A percentile compares a stretch with the other conserved stretches of the same genome.
These are phyloP conservation scores for Agrilus cyanescens DNA, from an alignment of 2,888 invertebrate species.

Conservation along the genomic window DNA sequence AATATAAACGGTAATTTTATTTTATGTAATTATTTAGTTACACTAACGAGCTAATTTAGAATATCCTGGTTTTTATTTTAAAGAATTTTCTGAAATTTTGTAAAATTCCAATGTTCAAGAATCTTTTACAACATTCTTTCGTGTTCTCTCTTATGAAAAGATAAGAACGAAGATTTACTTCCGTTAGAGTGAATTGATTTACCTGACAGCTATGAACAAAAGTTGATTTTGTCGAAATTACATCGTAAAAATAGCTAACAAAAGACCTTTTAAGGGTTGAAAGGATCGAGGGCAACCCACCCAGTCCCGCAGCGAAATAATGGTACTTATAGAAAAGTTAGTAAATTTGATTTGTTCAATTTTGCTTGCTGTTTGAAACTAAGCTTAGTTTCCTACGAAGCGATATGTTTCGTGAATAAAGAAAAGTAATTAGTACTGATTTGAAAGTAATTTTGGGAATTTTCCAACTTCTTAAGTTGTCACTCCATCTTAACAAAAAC, in stretches of 20 bases:
- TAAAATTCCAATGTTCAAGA: too few relatives aligned
- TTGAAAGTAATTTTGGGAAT: background rate
- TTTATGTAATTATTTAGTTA: too few relatives aligned
- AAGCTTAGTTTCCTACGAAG: constrained; percentile 19
- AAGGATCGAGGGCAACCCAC: constrained; percentile 9
- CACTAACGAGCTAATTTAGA: too few relatives aligned
- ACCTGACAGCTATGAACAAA: constrained; percentile 34
- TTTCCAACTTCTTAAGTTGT: too few relatives aligned
- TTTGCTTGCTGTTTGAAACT: constrained; percentile 27
- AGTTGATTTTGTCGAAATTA: constrained; percentile 35
- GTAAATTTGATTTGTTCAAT: constrained; percentile 32
- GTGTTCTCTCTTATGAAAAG: too few relatives aligned
- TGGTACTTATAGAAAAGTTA: constrained; percentile 29
- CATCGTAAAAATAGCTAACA: constrained; percentile 32
- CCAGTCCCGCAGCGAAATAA: constrained; percentile 21
- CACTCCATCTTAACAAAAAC: too few relatives aligned
- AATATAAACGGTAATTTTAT: too few relatives aligned
- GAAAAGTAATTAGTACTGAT: constrained; percentile 7
- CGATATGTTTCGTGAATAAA: constrained; percentile 18
- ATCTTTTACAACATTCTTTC: too few relatives aligned
- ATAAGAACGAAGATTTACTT: too few relatives aligned
- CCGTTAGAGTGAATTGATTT: constrained; percentile 21
- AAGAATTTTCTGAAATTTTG: too few relatives aligned
- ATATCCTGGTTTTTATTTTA: too few relatives aligned
- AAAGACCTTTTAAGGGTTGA: constrained; percentile 16